A percentile compares a stretch with the other conserved stretches of the same genome.
Evolutionary conservation across 2,113 vertebrate species (phyloP).

Genomic region (Myotis davidii): DNA sequence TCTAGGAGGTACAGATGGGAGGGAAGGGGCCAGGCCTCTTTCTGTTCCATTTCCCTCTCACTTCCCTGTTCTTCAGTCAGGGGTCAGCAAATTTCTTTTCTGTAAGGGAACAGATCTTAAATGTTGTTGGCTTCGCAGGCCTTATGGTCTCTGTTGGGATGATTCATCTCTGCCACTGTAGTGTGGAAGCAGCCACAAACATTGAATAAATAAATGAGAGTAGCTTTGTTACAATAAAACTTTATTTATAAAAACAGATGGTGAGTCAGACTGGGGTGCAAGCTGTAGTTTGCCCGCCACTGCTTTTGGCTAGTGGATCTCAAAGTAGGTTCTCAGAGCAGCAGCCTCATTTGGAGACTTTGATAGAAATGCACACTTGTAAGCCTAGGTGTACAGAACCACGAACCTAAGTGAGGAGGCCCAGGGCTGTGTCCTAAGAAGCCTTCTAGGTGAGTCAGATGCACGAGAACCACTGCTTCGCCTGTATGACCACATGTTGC

Average conservation of each 20-base stretch:
- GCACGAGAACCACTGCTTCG: background rate
- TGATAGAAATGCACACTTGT: background rate
- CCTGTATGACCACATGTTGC: background rate
- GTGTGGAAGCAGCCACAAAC: background rate
- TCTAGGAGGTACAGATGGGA: background rate
- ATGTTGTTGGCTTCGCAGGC: background rate
- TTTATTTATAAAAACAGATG: conserved; percentile 15
- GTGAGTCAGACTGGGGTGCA: background rate
- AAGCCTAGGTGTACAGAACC: background rate
- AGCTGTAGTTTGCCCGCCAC: background rate
- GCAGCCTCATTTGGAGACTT: background rate
- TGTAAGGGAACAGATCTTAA: background rate
- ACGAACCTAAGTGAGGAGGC: background rate
- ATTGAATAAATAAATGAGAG: background rate
- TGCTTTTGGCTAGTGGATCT: background rate
- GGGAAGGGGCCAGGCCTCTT: background rate
- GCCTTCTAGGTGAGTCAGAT: background rate
- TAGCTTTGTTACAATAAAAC: background rate
- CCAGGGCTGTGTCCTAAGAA: background rate
- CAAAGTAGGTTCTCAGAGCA: background rate
- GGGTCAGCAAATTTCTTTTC: background rate
- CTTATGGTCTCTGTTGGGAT: background rate
- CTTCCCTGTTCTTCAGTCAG: background rate
- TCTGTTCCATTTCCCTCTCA: background rate
- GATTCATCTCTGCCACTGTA: background rate